A percentile compares a stretch with the other conserved stretches of the same genome.
These are phyloP conservation scores for Leptoclinus maculatus DNA, from an alignment of 2,797 vertebrate species.

Conservation along the genomic window DNA sequence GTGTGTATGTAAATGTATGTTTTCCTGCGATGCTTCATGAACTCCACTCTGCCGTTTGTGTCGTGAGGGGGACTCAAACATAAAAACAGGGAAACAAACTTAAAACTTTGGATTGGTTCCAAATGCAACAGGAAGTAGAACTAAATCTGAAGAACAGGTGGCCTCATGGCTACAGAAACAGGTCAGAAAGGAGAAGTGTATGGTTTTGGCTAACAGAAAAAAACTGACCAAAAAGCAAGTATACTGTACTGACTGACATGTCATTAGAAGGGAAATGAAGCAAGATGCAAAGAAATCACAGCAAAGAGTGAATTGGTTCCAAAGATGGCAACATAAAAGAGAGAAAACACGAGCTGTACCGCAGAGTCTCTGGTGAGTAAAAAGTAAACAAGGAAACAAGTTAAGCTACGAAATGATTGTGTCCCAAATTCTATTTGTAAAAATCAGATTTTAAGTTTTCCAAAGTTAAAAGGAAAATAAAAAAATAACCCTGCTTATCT, in stretches of 20 bases:
- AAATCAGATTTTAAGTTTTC: not conserved
- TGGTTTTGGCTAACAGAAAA: not conserved
- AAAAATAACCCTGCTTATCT: not conserved
- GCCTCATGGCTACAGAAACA: not conserved
- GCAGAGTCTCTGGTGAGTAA: not conserved
- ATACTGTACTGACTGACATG: not conserved
- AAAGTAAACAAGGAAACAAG: not conserved
- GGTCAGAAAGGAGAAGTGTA: constrained; percentile 11
- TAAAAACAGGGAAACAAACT: constrained; percentile 14
- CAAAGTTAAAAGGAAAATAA: not conserved
- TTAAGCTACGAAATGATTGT: not conserved
- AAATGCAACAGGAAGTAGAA: constrained; percentile 22
- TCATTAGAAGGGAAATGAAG: not conserved
- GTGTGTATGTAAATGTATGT: constrained; percentile 32
- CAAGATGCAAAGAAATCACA: not conserved
- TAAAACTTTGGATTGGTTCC: not conserved
- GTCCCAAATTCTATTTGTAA: not conserved
- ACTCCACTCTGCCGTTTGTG: constrained; percentile 20
- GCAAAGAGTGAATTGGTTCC: not conserved
- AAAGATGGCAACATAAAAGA: not conserved
- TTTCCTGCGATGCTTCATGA: constrained; percentile 20
- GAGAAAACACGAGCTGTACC: not conserved
- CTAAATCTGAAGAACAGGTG: constrained; percentile 9
- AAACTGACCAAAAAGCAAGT: not conserved
- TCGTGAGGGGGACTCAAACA: not conserved